These are phyloP conservation scores for Coregonus clupeaformis DNA, from an alignment of 2,113 vertebrate species.

Conservation along the genomic window DNA sequence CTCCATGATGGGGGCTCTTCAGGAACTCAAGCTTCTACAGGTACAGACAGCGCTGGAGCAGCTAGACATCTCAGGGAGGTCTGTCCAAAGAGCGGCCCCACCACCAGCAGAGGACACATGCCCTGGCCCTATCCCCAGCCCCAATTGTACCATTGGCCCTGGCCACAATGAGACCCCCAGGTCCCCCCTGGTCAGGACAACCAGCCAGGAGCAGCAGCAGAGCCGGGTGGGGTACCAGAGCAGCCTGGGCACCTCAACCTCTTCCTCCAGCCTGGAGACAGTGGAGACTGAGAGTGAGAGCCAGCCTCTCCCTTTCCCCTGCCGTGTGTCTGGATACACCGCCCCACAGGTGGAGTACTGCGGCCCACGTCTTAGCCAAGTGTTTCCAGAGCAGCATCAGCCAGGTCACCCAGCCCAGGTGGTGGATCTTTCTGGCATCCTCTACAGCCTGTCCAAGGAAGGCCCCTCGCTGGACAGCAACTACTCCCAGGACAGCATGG, in stretches of 20 bases:
- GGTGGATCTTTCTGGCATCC: slow-evolving; percentile 67
- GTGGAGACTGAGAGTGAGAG: slow-evolving; percentile 30
- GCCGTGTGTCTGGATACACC: slow-evolving; percentile 55
- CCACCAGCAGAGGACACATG: neutral
- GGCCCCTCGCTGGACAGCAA: slow-evolving; percentile 71
- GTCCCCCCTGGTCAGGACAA: slow-evolving; percentile 35
- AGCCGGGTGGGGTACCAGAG: slow-evolving; percentile 50
- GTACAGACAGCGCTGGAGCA: slow-evolving; percentile 89
- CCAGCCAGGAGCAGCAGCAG: slow-evolving; percentile 24
- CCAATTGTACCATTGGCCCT: neutral
- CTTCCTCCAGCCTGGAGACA: slow-evolving; percentile 43
- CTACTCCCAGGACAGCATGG: slow-evolving; percentile 69
- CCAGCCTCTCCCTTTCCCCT: slow-evolving; percentile 19
- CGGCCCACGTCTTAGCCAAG: slow-evolving; percentile 59
- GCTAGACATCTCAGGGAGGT: slow-evolving; percentile 82
- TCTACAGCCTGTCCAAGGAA: slow-evolving; percentile 70
- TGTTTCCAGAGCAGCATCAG: slow-evolving; percentile 43
- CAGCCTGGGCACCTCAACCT: slow-evolving; percentile 56
- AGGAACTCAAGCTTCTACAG: slow-evolving; percentile 97
- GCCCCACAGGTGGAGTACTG: slow-evolving; percentile 63
- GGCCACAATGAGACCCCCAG: slow-evolving; percentile 22
- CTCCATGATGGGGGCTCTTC: slow-evolving; percentile 96
- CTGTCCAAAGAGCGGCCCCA: slow-evolving; percentile 39
- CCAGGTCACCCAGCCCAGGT: slow-evolving; percentile 22
- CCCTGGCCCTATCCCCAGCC: neutral